Base-by-base conservation (phyloP, 2,797 vertebrate genomes). In the Dromococcyx pavoninus region DNA sequence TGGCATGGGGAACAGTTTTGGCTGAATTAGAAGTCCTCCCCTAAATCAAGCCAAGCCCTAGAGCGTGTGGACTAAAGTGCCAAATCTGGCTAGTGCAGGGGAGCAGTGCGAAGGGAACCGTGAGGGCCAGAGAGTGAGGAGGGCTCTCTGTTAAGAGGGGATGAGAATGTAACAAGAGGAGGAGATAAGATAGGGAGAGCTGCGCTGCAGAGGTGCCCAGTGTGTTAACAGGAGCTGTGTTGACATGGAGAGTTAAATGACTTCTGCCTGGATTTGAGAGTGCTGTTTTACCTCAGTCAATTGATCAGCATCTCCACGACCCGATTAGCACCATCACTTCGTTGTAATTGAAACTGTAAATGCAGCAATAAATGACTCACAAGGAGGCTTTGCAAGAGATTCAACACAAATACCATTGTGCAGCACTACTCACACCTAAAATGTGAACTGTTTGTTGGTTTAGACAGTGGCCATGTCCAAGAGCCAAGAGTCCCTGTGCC, bases 1-100 rank as follows among this genome's bases (percentile, higher is more conserved):
- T 94, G 75, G 83, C 60, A 35, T 25, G 21, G 73, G 71, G 69
- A 86, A 32, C 48, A 62, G 25, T 44, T 81, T 92, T 82, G 87
- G 37, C 51, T 76, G 64, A 9, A 37, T 73, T 91, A 86, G 58
- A 81, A 87, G 75, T 81, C 48, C 56, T 62, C n/a, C 11, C 17
- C 48, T 83, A 89, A 80, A 72, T 88, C 13, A 33, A 88, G 73
- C 27, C 53, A 66, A 3, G 25, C 17, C 17, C 44, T 72, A 53
- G 39, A 74, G 41, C 1, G 2, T 60, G 50, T 10, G 11, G 69
- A 37, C 43, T 58, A 2, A 71, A 48, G 74, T 72, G 16, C 78
- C 46, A 65, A 50, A 48, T 43, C 16, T 67, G 30, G 18, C 66
- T 48, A 22, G 5, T 86, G 57, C 33, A 35, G 72, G 50, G 44